These are phyloP conservation scores for Chrysogorgia sp. DNA, from an alignment of 92 coral and sea anemone species.

Conservation along the genomic window DNA sequence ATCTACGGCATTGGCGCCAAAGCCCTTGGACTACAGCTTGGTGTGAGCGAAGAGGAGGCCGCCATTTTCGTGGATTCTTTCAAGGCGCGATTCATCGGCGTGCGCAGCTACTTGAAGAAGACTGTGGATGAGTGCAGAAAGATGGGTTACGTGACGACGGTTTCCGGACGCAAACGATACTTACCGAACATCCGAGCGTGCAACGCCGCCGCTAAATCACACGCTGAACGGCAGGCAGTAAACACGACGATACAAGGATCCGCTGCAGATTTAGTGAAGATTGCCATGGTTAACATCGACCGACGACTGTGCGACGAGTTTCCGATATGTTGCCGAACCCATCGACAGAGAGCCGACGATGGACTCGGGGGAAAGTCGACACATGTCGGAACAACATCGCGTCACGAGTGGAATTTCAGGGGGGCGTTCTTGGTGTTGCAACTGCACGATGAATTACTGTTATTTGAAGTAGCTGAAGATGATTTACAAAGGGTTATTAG, in stretches of 20 bases:
- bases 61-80: slow-evolving; percentile 79
- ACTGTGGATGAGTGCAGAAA: slow-evolving; percentile 84
- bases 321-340: slow-evolving; percentile 73
- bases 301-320: slow-evolving; percentile 65
- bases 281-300: slow-evolving; percentile 95
- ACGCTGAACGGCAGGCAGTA: slow-evolving; percentile 97
- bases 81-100: slow-evolving; percentile 81
- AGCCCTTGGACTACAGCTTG: slow-evolving; percentile 88
- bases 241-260: slow-evolving; percentile 99
- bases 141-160: slow-evolving; percentile 80
- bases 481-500: slow-evolving; percentile 76
- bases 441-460: slow-evolving; percentile 85
- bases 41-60: slow-evolving; percentile 82
- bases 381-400: slow-evolving; percentile 47
- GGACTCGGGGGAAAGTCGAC: slow-evolving; percentile 51
- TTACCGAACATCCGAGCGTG: slow-evolving; percentile 82
- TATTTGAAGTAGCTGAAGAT: slow-evolving; percentile 74
- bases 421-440: slow-evolving; percentile 91
- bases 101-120: slow-evolving; percentile 74
- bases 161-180: slow-evolving; percentile 79
- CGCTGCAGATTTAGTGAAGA: slow-evolving; percentile 95
- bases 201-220: slow-evolving; percentile 82
- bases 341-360: slow-evolving; percentile 62
- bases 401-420: slow-evolving; percentile 49
- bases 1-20: slow-evolving; percentile 96